Evolutionary conservation across 2,113 vertebrate species (phyloP), one percentile per base, ranked within the genome.

Genomic region (Channa argus): DNA sequence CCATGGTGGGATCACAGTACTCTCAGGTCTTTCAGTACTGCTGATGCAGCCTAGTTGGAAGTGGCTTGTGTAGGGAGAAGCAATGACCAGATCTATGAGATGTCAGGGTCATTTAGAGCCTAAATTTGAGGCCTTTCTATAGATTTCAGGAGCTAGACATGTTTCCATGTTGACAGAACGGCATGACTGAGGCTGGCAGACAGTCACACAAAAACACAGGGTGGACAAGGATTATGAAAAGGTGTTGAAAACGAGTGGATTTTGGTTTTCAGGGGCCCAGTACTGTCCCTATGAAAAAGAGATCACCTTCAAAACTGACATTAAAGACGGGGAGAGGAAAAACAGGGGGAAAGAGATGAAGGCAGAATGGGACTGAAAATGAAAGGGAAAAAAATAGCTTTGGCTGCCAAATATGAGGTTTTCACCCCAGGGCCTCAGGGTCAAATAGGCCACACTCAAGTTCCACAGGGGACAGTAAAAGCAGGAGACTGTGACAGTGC

Each of bases 171-270:
- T 89, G 92, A 92, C 90, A 93, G 92, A 90, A 74, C 59, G 38
- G 53, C 61, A 63, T 45, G 54, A 65, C 36, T 46, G 63, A 74
- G 59, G 55, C 63, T 64, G 70, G 62, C 62, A 63, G 85, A 83
- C 71, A 37, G 62, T 74, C 78, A 55, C 60, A 78, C 66, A 88
- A 88, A 88, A 88, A 88, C 61, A 79, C 74, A 63, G 71, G 51
- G 58, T 43, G 58, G 71, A 52, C 63, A 71, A 67, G 47, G 66
- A 71, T 86, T 89, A 88, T 92, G 90, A 91, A 88, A 85, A 90
- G 84, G 92, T 92, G 91, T 89, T 93, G 91, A 95, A 92, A 94
- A 13, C 0, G 43, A 87, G 60, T 59, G n/a, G 83, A 88, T 88
- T 81, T 84, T 24, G 58, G 41, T 84, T 91, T 90, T 89, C 67